Evolutionary conservation across 2,797 vertebrate genomes (phyloP), one percentile per base, ranked within the genome.

Genomic region (Muraenolepis orangiensis): DNA sequence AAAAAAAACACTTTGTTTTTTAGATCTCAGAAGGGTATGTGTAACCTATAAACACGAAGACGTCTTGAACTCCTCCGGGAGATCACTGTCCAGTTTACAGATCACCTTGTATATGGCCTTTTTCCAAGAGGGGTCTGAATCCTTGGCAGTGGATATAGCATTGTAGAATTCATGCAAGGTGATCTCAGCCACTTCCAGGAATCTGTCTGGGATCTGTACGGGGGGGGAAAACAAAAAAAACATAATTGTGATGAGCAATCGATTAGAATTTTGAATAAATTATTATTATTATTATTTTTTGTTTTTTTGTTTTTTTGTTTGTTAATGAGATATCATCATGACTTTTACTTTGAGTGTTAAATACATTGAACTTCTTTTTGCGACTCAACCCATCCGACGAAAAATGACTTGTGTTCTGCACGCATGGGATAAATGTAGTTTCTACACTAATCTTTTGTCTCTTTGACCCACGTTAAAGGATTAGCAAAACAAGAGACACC

Each of bases 51-150:
- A 90, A 85, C 93, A 96, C 75, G 91, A 88, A 16, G 95, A 87
- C 0, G 95, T 95, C 91, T 96, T 98, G 91, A 99, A 97, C 68
- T 92, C 93, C 40, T 97, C 96, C 0, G 97, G 97, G 70, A 98
- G 95, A 57, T 96, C 94, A 6, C 95, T 96, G 92, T 99, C 97
- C 87, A 98, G 93, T 91, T 98, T 99, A 32, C 97, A 98, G 94
- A 99, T 99, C 29, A 98, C 96, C 93, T 99, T 99, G 92, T 99
- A 99, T 87, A 99, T 99, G 81, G 96, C 95, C 90, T 99, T 99
- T 87, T 99, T 99, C 97, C 97, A 99, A n/a, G 97, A 98, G 26
- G 96, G 95, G 82, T 98, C 97, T 0, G 94, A 91, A 12, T 99
- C 97, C 94, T 95, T 98, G 85, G 95, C 91, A 0, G 93, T 76